Evolutionary conservation across 2,113 vertebrate species (phyloP).

Genomic region (Chunga burmeisteri): DNA sequence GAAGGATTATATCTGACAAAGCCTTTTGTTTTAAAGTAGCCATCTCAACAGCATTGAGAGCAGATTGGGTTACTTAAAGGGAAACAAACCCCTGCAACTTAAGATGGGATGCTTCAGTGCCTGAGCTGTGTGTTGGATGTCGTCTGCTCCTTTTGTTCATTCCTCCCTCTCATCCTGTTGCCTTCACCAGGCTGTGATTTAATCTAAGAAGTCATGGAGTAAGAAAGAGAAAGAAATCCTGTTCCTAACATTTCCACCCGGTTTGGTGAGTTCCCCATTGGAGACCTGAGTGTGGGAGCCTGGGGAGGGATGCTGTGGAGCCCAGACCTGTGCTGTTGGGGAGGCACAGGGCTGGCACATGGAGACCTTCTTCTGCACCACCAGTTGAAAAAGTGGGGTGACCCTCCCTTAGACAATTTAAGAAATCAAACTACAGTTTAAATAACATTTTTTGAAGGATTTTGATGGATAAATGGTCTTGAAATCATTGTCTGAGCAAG

Average conservation of each 20-base stretch:
- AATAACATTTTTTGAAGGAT: not conserved
- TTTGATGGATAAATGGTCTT: not conserved
- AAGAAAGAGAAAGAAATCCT: not conserved
- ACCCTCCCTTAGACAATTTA: not conserved
- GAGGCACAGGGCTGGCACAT: not conserved
- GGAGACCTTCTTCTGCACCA: not conserved
- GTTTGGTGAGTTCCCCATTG: fast-evolving
- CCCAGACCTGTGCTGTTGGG: not conserved
- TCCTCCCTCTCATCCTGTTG: not conserved
- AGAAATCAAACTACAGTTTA: not conserved
- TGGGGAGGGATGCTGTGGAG: fast-evolving
- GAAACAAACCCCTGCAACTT: not conserved
- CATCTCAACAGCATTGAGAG: slow-evolving; percentile 31
- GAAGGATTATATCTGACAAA: slow-evolving; percentile 47
- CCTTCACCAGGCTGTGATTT: not conserved
- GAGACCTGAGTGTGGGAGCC: not conserved
- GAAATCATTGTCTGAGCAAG: not conserved
- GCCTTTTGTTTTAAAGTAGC: slow-evolving; percentile 65
- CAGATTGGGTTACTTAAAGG: slow-evolving; percentile 65
- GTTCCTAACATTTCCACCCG: not conserved
- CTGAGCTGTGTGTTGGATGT: not conserved
- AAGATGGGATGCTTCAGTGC: not conserved
- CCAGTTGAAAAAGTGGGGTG: not conserved
- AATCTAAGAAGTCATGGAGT: not conserved
- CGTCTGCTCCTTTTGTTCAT: not conserved